Percentiles rank a stretch among this genome's conserved stretches.
phyloP scores from a whole-genome alignment of 1,140 invertebrate genomes.

The Drosophila varians region DNA sequence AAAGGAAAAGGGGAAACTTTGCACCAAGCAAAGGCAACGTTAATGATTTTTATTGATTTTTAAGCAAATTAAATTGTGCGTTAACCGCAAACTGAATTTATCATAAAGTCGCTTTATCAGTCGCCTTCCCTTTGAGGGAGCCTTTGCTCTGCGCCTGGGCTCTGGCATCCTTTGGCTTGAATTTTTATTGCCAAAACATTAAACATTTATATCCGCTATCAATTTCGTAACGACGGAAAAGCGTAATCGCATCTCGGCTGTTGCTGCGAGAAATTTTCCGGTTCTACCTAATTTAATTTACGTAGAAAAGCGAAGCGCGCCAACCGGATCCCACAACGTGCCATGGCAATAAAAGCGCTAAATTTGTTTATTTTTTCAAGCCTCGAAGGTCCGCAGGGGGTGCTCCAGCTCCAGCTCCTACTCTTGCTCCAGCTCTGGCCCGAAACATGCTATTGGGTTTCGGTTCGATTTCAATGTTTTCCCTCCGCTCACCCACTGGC shows the following conservation, averaged over 20 bases:
- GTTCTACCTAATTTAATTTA: slow-evolving; percentile 81
- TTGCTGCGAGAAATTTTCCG: slow-evolving; percentile 60
- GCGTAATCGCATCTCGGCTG: slow-evolving; percentile 68
- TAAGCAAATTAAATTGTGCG: slow-evolving; percentile 81
- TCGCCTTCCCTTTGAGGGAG: slow-evolving; percentile 7
- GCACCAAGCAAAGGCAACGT: slow-evolving; percentile 12
- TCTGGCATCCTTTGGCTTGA: slow-evolving; percentile 47
- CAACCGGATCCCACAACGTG: slow-evolving; percentile 53
- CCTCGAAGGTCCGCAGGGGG: slow-evolving; percentile 21
- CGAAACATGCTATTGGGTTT: slow-evolving; percentile 6
- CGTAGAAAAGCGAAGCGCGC: slow-evolving; percentile 51
- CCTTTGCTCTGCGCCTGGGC: neutral
- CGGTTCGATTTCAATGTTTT: slow-evolving; percentile 59
- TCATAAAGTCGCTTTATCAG: slow-evolving; percentile 78
- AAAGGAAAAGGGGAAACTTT: neutral
- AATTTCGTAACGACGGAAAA: slow-evolving; percentile 71
- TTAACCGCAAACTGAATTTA: slow-evolving; percentile 77
- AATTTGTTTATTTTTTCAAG: slow-evolving; percentile 80
- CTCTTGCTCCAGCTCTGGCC: neutral
- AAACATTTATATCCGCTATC: slow-evolving; percentile 82
- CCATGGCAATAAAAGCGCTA: slow-evolving; percentile 78
- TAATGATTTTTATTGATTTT: slow-evolving; percentile 80
- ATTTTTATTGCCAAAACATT: slow-evolving; percentile 81
- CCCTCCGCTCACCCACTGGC: slow-evolving; percentile 7
- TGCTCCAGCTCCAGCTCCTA: slow-evolving; percentile 3